Evolutionary conservation across 2,888 invertebrate species (phyloP).

Genomic region (Agonum fuliginosum): DNA sequence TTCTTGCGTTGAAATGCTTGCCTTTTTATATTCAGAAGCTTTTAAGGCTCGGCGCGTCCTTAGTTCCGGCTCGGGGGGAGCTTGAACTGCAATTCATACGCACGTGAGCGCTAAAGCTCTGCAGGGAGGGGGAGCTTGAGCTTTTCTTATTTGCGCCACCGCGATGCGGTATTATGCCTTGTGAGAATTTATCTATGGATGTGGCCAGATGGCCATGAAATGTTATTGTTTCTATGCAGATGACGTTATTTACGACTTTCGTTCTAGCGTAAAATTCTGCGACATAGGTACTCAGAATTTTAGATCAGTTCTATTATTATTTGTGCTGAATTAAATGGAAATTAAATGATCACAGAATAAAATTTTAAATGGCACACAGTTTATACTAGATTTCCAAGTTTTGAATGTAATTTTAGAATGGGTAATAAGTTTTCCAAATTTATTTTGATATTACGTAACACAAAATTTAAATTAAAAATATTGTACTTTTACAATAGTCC

Average conservation of each 20-base stretch:
- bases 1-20: slow-evolving; percentile 46
- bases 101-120: slow-evolving; percentile 36
- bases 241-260: background rate
- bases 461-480: too few species aligned
- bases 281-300: background rate
- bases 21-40: slow-evolving; percentile 54
- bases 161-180: slow-evolving; percentile 12
- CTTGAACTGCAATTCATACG: slow-evolving; percentile 38
- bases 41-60: slow-evolving; percentile 42
- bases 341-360: too few species aligned
- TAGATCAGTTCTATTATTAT: too few species aligned
- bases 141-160: slow-evolving; percentile 1
- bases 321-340: too few species aligned
- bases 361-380: too few species aligned
- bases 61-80: slow-evolving; percentile 1
- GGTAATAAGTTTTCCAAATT: too few species aligned
- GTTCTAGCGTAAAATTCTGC: background rate
- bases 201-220: background rate
- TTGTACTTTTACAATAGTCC: too few species aligned
- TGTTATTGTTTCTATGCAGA: slow-evolving; percentile 6
- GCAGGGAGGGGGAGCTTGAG: background rate
- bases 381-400: too few species aligned
- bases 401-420: too few species aligned
- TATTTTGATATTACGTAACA: too few species aligned
- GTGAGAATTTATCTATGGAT: background rate